Evolutionary conservation across 2,797 vertebrate genomes (phyloP).

Genomic region (Okamejei kenojei): DNA sequence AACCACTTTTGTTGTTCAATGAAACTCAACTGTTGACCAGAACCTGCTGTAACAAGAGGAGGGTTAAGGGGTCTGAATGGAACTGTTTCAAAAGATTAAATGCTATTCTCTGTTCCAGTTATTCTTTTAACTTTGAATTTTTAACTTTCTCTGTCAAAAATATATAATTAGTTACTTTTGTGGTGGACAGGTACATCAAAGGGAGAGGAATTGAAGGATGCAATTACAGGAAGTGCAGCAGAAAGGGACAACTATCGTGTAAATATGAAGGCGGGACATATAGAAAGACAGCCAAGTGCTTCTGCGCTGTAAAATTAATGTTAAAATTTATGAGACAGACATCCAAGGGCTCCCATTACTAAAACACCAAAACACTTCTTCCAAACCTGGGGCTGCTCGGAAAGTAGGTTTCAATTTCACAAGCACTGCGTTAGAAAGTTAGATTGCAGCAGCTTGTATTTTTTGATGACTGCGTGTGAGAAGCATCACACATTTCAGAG

Average conservation of each 20-base stretch:
- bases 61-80: not conserved
- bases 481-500: constrained; percentile 26
- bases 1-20: not conserved
- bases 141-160: not conserved
- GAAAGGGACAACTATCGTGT: not conserved
- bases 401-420: constrained; percentile 30
- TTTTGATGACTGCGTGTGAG: constrained; percentile 34
- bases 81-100: not conserved
- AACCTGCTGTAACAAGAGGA: too few relatives aligned
- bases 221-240: not conserved
- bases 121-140: not conserved
- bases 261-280: not conserved
- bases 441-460: not conserved
- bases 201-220: not conserved
- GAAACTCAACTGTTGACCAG: not conserved
- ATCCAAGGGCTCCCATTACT: not conserved
- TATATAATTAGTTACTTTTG: not conserved
- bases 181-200: not conserved
- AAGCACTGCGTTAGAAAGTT: not conserved
- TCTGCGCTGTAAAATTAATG: not conserved
- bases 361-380: not conserved
- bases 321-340: not conserved
- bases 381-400: not conserved
- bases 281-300: not conserved
- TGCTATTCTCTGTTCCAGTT: not conserved